Base-by-base conservation (phyloP, 2,888 invertebrate species). In the Zhuqinia jingwanae region DNA sequence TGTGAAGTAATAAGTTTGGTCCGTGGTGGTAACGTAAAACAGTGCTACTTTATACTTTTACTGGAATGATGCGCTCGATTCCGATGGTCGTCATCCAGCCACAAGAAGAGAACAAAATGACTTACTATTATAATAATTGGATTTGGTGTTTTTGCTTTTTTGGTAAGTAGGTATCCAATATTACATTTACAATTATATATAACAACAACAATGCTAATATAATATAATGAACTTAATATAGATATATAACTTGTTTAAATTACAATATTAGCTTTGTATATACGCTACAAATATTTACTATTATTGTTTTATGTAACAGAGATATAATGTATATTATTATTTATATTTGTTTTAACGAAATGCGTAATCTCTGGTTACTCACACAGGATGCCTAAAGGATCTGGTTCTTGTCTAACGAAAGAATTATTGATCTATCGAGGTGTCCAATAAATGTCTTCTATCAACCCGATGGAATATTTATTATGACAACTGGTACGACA, bases 91-190 rank as follows among this genome's bases (percentile, higher is more conserved):
- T 81, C 82, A 82, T 73, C 73, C 82, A 73, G 80, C 82, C 60
- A 73, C 73, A 82, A 75, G 50, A 73, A n/a, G n/a, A n/a, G n/a
- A n/a, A n/a, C n/a, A n/a, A 36, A 73, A 82, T 75, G 75, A 42
- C 79, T 79, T 79, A 79, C 45, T 45, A n/a, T n/a, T n/a, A n/a
- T n/a, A n/a, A 45, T 79, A 79, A 79, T 79, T 79, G 79, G 79
- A 79, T 79, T 79, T 79, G 27, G 76, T 76, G 42, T 76, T 76
- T n/a, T n/a, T 56, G 76, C 36, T 36, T 79, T 65, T 36, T 36
- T 65, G 30, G 50, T 77, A 60, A 58, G 22, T 60, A 77, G 60
- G 42, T 60, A 60, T 56, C 2, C 17, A 42, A 0, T 58, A 20
- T 20, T 13, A 27, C 36, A 20, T 65, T 20, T 6, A 20, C 17